Conservation (phyloP, 1,140 invertebrate genomes). For the Orius insidiosus region DNA sequence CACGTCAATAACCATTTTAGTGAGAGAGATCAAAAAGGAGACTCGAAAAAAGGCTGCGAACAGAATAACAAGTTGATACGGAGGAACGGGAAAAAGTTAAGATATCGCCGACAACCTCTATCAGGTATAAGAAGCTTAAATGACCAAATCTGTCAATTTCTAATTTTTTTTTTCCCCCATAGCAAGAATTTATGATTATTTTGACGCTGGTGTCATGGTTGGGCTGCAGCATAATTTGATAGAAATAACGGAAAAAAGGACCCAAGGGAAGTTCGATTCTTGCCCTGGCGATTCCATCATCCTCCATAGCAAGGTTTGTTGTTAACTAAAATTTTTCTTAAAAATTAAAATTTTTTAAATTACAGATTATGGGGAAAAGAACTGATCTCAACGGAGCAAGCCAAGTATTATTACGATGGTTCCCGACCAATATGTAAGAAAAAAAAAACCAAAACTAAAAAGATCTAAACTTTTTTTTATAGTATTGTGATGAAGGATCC, state of each 20-base stretch:
- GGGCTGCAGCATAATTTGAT: constrained; percentile 53
- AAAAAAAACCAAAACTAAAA: neutral
- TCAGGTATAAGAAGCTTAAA: constrained; percentile 17
- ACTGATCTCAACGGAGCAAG: constrained; percentile 37
- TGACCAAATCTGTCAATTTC: neutral
- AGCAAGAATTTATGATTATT: constrained; percentile 73
- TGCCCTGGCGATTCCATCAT: constrained; percentile 35
- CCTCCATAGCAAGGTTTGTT: constrained; percentile 43
- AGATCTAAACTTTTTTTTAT: neutral
- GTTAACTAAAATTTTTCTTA: too few species aligned
- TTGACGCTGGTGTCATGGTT: constrained; percentile 76
- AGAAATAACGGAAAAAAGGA: constrained; percentile 39
- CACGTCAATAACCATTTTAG: constrained; percentile 90
- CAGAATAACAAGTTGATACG: constrained; percentile 55
- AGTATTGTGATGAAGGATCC: constrained; percentile 9
- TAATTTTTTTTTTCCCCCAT: constrained; percentile 25
- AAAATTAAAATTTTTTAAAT: constrained; percentile 13
- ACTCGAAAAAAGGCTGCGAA: constrained; percentile 44
- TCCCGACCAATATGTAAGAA: constrained; percentile 52
- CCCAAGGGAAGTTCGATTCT: constrained; percentile 31
- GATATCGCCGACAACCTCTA: constrained; percentile 56
- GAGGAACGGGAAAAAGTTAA: constrained; percentile 68
- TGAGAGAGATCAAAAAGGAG: constrained; percentile 37
- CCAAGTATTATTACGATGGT: constrained; percentile 46
- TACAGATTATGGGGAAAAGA: constrained; percentile 40